Evolutionary conservation across 2,888 invertebrate genomes (phyloP).

Genomic region (Bruchidius siliquastri): DNA sequence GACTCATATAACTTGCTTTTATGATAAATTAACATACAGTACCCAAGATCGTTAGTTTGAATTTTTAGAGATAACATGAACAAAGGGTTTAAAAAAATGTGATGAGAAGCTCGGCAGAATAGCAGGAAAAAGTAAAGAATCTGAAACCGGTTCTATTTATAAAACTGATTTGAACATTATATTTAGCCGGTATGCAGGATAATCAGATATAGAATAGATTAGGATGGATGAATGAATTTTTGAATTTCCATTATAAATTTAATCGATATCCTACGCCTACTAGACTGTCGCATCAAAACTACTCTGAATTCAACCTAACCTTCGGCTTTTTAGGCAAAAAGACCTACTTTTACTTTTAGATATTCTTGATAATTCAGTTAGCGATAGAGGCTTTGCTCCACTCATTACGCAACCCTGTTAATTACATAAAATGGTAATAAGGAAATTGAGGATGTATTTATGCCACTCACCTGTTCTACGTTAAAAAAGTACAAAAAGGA

Average conservation of each 20-base stretch:
- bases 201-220: background rate
- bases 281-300: background rate
- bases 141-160: background rate
- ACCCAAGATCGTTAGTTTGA: background rate
- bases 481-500: background rate
- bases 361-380: background rate
- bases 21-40: background rate
- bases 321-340: background rate
- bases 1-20: background rate
- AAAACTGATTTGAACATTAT: background rate
- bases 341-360: background rate
- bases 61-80: background rate
- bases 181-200: background rate
- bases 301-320: background rate
- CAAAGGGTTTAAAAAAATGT: background rate
- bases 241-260: background rate
- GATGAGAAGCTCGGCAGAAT: background rate
- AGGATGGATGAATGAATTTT: background rate
- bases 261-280: background rate
- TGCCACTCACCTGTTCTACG: background rate
- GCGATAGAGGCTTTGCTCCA: no score
- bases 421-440: background rate
- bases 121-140: background rate
- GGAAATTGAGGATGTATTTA: background rate
- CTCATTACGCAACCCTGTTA: background rate